These are phyloP conservation scores for Acanthococcus lagerstroemiae DNA, from an alignment of 2,888 invertebrate species.

Conservation along the genomic window DNA sequence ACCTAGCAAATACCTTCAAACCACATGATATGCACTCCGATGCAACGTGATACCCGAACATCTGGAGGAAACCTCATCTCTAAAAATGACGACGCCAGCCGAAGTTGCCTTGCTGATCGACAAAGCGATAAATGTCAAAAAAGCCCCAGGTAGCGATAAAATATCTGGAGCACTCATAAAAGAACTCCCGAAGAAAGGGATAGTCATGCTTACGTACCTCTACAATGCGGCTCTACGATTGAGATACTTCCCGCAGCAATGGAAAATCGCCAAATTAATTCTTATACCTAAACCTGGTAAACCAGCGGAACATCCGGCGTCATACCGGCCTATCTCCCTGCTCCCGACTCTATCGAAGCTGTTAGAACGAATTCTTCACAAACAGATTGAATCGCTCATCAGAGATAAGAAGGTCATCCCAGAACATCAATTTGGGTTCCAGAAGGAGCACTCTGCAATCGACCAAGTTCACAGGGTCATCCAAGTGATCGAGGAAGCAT, in stretches of 20 bases:
- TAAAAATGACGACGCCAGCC: neutral
- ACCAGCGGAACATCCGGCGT: neutral
- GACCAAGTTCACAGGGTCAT: neutral
- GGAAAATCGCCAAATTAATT: neutral
- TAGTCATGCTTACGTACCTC: neutral
- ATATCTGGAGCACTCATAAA: neutral
- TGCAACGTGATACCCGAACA: no score
- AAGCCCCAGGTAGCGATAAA: neutral
- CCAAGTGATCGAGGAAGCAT: no score
- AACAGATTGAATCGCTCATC: neutral
- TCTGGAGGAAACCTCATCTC: no score
- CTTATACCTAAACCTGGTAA: no score
- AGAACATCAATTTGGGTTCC: neutral
- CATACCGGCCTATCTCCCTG: neutral
- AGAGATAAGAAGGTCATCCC: neutral
- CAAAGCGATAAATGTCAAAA: neutral
- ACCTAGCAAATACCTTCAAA: neutral
- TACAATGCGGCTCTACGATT: neutral
- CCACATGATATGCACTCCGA: no score
- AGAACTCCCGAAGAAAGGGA: neutral
- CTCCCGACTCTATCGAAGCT: neutral
- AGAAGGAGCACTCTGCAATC: neutral
- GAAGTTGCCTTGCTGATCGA: neutral
- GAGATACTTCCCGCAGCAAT: neutral
- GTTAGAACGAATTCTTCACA: neutral